These are phyloP conservation scores for Hepsetus odoe DNA, from an alignment of 2,113 vertebrate species.

Conservation along the genomic window DNA sequence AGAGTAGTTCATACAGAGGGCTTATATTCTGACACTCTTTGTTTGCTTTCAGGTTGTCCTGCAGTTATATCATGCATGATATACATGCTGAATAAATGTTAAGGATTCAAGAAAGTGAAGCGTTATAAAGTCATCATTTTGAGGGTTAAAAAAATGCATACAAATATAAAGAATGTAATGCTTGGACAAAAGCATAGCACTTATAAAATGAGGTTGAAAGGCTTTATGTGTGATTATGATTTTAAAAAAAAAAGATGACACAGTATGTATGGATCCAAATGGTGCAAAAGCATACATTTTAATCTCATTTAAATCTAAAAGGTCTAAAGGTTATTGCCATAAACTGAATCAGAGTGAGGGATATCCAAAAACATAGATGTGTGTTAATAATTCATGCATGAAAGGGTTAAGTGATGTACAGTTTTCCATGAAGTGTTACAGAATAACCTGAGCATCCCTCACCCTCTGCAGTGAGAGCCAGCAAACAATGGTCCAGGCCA, in stretches of 20 bases:
- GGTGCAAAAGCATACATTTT: neutral
- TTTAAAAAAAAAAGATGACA: too few relatives aligned
- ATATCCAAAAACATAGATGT: conserved; percentile 19
- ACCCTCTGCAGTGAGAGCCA: conserved; percentile 75
- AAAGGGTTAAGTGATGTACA: conserved; percentile 42
- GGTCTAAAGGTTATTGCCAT: neutral
- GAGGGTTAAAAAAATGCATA: neutral
- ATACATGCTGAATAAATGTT: neutral
- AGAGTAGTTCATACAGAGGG: too few relatives aligned
- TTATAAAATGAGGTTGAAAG: too few relatives aligned
- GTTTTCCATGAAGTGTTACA: conserved; percentile 62
- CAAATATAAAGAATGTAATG: too few relatives aligned
- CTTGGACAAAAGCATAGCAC: too few relatives aligned
- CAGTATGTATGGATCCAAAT: neutral
- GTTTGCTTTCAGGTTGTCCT: neutral
- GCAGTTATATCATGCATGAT: neutral
- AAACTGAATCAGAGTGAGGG: neutral
- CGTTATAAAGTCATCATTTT: neutral
- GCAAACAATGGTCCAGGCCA: conserved; percentile 81
- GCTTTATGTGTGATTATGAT: too few relatives aligned
- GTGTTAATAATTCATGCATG: conserved; percentile 30
- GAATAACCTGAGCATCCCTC: conserved; percentile 71
- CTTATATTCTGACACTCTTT: neutral
- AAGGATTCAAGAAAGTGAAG: neutral
- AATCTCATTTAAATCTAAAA: neutral